Evolutionary conservation across 2,797 vertebrate species (phyloP), one percentile per base, ranked within the genome.

Genomic region (Neoniphon sammara): DNA sequence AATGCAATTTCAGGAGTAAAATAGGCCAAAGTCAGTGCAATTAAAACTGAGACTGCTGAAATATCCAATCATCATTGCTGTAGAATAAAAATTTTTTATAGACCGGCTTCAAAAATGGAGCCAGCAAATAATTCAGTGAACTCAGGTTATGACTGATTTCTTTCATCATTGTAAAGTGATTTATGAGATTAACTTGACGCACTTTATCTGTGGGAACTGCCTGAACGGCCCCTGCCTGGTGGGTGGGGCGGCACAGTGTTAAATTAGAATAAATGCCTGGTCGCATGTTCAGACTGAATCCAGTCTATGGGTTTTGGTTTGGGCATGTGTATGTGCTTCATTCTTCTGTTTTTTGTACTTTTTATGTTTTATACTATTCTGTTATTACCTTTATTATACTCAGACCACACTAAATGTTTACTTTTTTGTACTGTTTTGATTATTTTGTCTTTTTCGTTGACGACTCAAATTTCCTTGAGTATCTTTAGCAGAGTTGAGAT

Each of bases 151-250:
- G 78, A 88, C 85, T 86, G 77, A 80, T 61, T 75, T 62, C 25
- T 27, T 67, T 60, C 64, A 23, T 53, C 47, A 39, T 27, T 42
- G 21, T 57, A 60, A 66, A 60, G 30, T 58, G 57, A 75, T 47
- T 50, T 62, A 57, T 74, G 66, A 72, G 63, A 88, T 73, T 78
- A 66, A 89, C 82, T 91, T 78, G 34, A 90, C 89, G 93, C 93
- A 94, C 94, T 94, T 95, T 95, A 94, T 86, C 62, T 75, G 84
- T 59, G 66, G 78, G 80, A 88, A 70, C 80, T 86, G 82, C 75
- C 83, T 65, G 50, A 58, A 15, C 44, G 2, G 25, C 25, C 44
- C 44, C 18, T 58, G 52, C 57, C 47, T 60, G 47, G 54, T 79
- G 21, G 30, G 54, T 3, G 14, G 15, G 63, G 61, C 76, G 53